These are phyloP conservation scores for Acanthochromis polyacanthus DNA, from an alignment of 2,113 vertebrate species.

Conservation along the genomic window DNA sequence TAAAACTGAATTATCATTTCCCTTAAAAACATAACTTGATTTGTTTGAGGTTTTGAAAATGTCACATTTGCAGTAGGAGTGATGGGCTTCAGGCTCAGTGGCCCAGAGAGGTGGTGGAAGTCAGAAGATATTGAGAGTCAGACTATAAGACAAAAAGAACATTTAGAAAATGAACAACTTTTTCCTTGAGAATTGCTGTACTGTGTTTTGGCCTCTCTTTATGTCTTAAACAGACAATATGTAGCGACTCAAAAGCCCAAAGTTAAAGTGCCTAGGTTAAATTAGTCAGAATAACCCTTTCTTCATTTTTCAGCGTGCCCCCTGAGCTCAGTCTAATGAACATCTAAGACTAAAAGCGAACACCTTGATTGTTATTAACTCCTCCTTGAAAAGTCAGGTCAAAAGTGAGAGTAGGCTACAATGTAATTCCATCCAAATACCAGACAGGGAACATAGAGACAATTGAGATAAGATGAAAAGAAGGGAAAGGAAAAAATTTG, in stretches of 20 bases:
- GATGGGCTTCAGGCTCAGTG: no score
- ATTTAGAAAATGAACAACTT: no score
- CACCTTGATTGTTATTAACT: conserved; percentile 1
- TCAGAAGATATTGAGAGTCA: no score
- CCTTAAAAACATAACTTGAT: no score
- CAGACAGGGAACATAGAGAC: conserved; percentile 2
- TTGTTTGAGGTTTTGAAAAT: no score
- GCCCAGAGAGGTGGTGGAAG: no score
- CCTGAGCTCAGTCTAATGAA: neutral
- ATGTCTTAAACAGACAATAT: neutral
- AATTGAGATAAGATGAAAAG: conserved; percentile 8
- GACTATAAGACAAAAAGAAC: no score
- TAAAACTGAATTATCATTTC: no score
- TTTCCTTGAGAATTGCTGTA: no score
- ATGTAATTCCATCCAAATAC: conserved; percentile 35
- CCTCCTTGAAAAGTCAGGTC: neutral
- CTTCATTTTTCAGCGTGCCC: neutral
- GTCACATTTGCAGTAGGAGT: no score
- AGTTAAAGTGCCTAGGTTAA: neutral
- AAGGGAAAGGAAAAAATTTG: conserved; percentile 24
- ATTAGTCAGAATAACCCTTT: neutral
- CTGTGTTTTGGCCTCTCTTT: no score
- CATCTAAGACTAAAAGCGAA: neutral
- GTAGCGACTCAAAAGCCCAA: neutral
- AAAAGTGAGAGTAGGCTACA: conserved; percentile 1